A percentile compares a stretch with the other conserved stretches of the same genome.
These are phyloP conservation scores for Lophius americanus DNA, from an alignment of 2,797 vertebrate species.

Conservation along the genomic window DNA sequence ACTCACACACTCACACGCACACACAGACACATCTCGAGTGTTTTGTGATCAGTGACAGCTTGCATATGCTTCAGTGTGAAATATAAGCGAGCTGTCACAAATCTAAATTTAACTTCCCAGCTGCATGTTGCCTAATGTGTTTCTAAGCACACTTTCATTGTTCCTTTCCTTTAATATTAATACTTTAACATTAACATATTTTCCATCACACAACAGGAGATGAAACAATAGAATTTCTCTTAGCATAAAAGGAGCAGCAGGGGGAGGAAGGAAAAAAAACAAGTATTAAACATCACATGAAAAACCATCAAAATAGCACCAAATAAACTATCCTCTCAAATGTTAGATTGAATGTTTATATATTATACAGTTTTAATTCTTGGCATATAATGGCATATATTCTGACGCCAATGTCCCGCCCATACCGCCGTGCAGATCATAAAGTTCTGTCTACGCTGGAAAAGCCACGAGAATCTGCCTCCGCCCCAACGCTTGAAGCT, in stretches of 20 bases:
- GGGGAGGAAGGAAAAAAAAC: slow-evolving; percentile 4
- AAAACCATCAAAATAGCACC: slow-evolving; percentile 12
- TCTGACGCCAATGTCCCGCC: slow-evolving; percentile 40
- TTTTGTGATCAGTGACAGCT: too few relatives aligned
- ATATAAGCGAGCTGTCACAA: too few relatives aligned
- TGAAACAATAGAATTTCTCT: slow-evolving; percentile 2
- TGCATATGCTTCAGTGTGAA: too few relatives aligned
- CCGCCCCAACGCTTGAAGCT: slow-evolving; percentile 94
- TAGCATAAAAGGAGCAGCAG: slow-evolving; percentile 1
- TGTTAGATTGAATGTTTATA: slow-evolving; percentile 16
- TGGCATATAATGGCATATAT: slow-evolving; percentile 38
- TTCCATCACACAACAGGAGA: slow-evolving; percentile 6
- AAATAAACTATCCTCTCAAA: slow-evolving; percentile 20
- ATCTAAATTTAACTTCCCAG: neutral
- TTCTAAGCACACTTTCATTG: slow-evolving; percentile 11
- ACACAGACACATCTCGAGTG: too few relatives aligned
- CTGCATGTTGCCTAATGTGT: slow-evolving; percentile 23
- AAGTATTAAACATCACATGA: slow-evolving; percentile 8
- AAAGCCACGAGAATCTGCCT: slow-evolving; percentile 95
- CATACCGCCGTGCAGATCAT: slow-evolving; percentile 85
- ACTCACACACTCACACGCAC: too few relatives aligned
- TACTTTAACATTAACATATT: neutral
- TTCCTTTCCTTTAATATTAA: slow-evolving; percentile 25
- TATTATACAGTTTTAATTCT: neutral
- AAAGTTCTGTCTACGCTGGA: slow-evolving; percentile 94